Percentiles rank a stretch among this genome's conserved stretches.
Conservation (phyloP, 2,113 vertebrate genomes). For the Sylvicapra grimmia region DNA sequence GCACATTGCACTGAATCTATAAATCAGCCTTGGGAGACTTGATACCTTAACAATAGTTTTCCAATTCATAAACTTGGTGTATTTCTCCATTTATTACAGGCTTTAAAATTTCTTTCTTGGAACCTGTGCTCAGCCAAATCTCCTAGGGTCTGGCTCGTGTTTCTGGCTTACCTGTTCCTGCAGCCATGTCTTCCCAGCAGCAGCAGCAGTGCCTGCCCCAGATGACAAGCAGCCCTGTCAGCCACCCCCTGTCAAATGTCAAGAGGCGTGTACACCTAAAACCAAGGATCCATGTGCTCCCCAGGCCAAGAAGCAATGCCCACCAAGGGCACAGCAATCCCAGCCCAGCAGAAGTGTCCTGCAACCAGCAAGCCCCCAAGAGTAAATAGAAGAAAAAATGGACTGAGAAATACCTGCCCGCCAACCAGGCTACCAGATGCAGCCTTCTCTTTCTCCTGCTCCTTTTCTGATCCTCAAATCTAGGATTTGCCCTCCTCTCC, state of each 20-base stretch:
- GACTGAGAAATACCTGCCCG: accelerated
- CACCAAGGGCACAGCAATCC: background rate
- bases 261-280: background rate
- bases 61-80: background rate
- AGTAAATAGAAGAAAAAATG: slow-evolving; percentile 38
- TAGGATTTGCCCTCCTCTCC: background rate
- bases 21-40: background rate
- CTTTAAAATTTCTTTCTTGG: background rate
- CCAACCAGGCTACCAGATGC: background rate
- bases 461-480: background rate
- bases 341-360: slow-evolving; percentile 17
- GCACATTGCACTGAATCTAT: background rate
- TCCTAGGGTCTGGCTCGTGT: background rate
- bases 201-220: background rate
- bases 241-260: slow-evolving; percentile 33
- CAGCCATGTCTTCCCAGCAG: slow-evolving; percentile 37
- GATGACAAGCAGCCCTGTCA: slow-evolving; percentile 44
- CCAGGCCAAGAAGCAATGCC: slow-evolving; percentile 35
- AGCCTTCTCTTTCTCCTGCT: background rate
- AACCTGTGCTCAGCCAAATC: background rate
- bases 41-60: background rate
- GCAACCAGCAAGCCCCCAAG: background rate
- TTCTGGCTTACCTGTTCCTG: background rate
- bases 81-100: background rate
- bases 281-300: slow-evolving; percentile 38